Conservation (phyloP, 2,888 invertebrate genomes). For the Mechanitis messenoides region DNA sequence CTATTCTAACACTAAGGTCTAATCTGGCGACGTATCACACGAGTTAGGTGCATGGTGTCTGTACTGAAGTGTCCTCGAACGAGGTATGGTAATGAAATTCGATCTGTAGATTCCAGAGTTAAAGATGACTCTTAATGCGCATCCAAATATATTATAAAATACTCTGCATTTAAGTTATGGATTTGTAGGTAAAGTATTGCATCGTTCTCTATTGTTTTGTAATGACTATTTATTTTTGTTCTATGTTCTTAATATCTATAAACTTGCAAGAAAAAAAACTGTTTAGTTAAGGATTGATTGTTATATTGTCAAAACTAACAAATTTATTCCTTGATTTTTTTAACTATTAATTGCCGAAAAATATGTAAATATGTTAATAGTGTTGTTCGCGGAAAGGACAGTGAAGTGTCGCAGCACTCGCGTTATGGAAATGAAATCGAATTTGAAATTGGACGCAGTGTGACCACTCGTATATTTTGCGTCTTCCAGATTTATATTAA, state of each 20-base stretch:
- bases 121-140: conserved; percentile 69
- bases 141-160: conserved; percentile 67
- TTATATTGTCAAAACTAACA: too few species aligned
- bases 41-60: conserved; percentile 36
- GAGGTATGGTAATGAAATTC: conserved; percentile 67
- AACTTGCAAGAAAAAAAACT: background rate
- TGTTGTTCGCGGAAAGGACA: conserved; percentile 33
- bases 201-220: background rate
- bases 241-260: background rate
- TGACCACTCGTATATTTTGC: conserved; percentile 43
- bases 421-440: conserved; percentile 70
- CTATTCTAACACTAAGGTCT: conserved; percentile 47
- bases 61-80: conserved; percentile 52
- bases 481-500: conserved; percentile 26
- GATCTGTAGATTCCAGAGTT: conserved; percentile 60
- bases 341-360: background rate
- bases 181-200: background rate
- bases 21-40: conserved; percentile 51
- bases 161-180: conserved; percentile 26
- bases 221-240: background rate
- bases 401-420: conserved; percentile 50
- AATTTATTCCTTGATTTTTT: too few species aligned
- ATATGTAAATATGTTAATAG: background rate
- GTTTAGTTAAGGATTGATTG: background rate
- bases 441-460: conserved; percentile 66